A percentile compares a stretch with the other conserved stretches of the same genome.
Evolutionary conservation across 2,113 vertebrate genomes (phyloP).

Genomic region (Carettochelys insculpta): DNA sequence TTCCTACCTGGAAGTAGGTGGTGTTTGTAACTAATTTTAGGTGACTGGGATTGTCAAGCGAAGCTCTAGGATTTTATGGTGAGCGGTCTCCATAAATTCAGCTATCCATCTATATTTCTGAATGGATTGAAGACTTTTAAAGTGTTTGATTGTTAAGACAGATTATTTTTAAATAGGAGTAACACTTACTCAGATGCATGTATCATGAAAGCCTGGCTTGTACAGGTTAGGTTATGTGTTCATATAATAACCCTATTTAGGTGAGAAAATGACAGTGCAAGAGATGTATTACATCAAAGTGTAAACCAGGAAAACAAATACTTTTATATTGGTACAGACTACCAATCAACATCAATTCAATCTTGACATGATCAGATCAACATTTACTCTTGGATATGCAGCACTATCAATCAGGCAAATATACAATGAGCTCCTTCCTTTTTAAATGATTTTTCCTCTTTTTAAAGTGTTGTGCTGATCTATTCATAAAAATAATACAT

Average conservation of each 20-base stretch:
- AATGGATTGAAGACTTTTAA: background rate
- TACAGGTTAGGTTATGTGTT: background rate
- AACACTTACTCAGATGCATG: background rate
- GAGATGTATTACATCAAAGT: background rate
- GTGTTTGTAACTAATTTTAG: background rate
- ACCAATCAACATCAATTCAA: background rate
- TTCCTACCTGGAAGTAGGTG: background rate
- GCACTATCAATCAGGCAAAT: background rate
- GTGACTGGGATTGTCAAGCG: background rate
- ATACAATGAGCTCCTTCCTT: slow-evolving; percentile 28
- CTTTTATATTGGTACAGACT: background rate
- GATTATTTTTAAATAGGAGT: background rate
- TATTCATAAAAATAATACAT: background rate
- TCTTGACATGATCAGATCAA: background rate
- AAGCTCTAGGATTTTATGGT: background rate
- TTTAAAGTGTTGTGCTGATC: background rate
- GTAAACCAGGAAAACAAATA: background rate
- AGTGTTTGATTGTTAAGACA: background rate
- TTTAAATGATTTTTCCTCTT: background rate
- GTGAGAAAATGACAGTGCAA: background rate
- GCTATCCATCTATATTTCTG: background rate
- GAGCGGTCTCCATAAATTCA: background rate
- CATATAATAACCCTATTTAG: background rate
- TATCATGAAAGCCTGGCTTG: background rate
- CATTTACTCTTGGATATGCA: background rate